Evolutionary conservation across 2,113 vertebrate species (phyloP).

Genomic region (Pollimyrus isidori): DNA sequence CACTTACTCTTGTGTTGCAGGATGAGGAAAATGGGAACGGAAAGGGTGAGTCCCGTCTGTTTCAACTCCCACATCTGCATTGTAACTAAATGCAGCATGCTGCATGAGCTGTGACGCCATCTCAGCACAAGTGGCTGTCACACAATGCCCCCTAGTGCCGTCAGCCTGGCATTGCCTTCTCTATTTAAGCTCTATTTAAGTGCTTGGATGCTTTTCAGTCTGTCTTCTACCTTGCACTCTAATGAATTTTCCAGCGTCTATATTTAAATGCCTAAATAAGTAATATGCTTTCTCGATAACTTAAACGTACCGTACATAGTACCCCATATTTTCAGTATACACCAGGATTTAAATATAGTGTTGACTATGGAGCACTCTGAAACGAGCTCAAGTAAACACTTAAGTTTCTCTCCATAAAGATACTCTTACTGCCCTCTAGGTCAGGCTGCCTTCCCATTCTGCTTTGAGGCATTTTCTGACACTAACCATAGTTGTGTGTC

Average conservation of each 20-base stretch:
- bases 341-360: not conserved
- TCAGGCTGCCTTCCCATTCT: not conserved
- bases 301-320: not conserved
- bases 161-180: not conserved
- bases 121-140: not conserved
- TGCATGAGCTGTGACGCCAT: not conserved
- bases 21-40: slow-evolving; percentile 83
- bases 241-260: not conserved
- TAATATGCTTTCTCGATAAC: not conserved
- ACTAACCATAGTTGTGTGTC: slow-evolving; percentile 13
- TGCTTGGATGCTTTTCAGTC: not conserved
- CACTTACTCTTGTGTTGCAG: slow-evolving; percentile 51
- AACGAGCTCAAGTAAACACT: not conserved
- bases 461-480: not conserved
- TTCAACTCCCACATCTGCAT: not conserved
- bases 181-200: slow-evolving; percentile 6
- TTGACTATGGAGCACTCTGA: not conserved
- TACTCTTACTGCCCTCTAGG: not conserved
- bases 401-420: not conserved
- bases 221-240: not conserved
- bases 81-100: not conserved
- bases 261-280: not conserved
- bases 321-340: not conserved
- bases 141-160: slow-evolving; percentile 6
- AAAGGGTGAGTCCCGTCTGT: slow-evolving; percentile 48